Conservation (phyloP, 1,140 invertebrate genomes). For the Radopholus similis region DNA sequence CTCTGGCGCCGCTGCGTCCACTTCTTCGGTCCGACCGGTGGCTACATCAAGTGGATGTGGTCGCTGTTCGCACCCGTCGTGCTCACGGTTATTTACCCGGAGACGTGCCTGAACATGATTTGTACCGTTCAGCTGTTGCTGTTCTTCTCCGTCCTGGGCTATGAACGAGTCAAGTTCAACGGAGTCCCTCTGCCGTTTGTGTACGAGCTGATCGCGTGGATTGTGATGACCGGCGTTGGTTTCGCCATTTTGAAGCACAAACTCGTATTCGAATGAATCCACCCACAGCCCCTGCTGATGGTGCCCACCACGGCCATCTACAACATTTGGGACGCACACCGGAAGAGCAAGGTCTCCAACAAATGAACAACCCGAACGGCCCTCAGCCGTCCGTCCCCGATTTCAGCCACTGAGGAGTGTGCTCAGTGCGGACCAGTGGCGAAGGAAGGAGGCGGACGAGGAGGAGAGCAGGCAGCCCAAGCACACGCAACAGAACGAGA, state of each 20-base stretch:
- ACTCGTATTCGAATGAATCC: neutral
- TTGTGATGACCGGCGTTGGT: slow-evolving; percentile 51
- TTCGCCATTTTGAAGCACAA: slow-evolving; percentile 25
- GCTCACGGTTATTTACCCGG: slow-evolving; percentile 33
- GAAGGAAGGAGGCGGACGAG: slow-evolving; percentile 24
- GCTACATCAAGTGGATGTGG: slow-evolving; percentile 54
- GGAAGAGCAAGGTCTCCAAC: slow-evolving; percentile 7
- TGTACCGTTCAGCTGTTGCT: slow-evolving; percentile 39
- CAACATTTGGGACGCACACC: slow-evolving; percentile 14
- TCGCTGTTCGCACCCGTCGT: slow-evolving; percentile 49
- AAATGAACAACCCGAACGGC: slow-evolving; percentile 20
- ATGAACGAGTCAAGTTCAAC: slow-evolving; percentile 50
- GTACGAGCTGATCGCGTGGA: slow-evolving; percentile 56
- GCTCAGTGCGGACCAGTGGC: slow-evolving; percentile 9
- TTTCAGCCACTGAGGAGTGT: slow-evolving; percentile 19
- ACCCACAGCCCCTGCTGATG: neutral
- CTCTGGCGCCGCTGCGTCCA: slow-evolving; percentile 16
- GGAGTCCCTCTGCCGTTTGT: slow-evolving; percentile 38
- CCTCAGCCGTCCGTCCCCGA: neutral
- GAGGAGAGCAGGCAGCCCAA: slow-evolving; percentile 33
- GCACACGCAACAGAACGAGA: slow-evolving; percentile 20
- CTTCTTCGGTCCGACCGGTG: slow-evolving; percentile 49
- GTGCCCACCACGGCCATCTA: neutral
- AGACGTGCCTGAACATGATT: neutral
- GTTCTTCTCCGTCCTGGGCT: slow-evolving; percentile 46